Base-by-base conservation (phyloP, 2,113 vertebrate species). In the Chloropsis hardwickii region DNA sequence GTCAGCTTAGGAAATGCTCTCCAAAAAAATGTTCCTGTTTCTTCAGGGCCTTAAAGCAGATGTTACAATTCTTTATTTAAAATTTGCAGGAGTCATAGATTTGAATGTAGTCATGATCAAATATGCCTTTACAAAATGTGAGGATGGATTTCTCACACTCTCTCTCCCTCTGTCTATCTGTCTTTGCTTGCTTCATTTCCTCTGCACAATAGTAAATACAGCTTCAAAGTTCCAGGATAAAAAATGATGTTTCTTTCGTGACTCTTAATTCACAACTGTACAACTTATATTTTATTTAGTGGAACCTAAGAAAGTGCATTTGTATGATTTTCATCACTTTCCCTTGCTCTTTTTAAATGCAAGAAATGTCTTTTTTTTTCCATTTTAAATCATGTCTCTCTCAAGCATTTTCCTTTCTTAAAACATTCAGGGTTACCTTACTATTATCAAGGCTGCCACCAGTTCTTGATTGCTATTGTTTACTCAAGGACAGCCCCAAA, bases 21-120 rank as follows among this genome's bases (percentile, higher is more conserved):
- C 71, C 31, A 29, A 65, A 72, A 86, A 92, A 82, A 67, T 86
- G 16, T 45, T 81, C 14, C 35, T 40, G 4, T 92, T 53, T 85
- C 73, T 96, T 82, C 60, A 73, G 76, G 65, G 67, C 65, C 67
- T 77, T 47, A 54, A 91, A 95, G 62, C 93, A 97, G 83, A 95
- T 97, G 88, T 53, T 83, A 35, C 65, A 57, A 35, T 67, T 70
- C 80, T 90, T 92, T 96, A 91, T 87, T 96, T 96, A 95, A 96
- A 82, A 88, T 93, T 81, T 73, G 58, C 14, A 90, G 44, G 58
- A 91, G 47, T 88, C 65, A 90, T 56, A 82, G 31, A 81, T 79
- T 91, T 28, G 22, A 72, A 70, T 47, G 51, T 33, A 86, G 78
- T 86, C 47, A 45, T 69, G 39, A 88, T 92, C 9, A 95, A 74